phyloP scores from a whole-genome alignment of 2,888 invertebrate genomes.

The Drosophila seclusa region DNA sequence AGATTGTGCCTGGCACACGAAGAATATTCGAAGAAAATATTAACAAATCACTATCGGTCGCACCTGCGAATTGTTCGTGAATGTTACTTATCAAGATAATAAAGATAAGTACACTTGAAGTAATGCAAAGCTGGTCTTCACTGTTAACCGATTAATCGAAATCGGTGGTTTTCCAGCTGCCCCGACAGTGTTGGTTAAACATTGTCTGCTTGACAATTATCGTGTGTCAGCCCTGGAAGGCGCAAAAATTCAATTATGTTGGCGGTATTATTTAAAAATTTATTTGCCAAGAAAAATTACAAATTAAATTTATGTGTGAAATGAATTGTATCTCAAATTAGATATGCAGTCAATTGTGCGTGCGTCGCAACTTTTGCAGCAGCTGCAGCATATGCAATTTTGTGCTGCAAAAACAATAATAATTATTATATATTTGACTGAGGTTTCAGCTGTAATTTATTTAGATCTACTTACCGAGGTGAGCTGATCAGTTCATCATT shows the following conservation, averaged over 20 bases:
- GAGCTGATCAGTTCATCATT: constrained; percentile 30
- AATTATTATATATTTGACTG: not conserved
- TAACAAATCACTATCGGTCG: constrained; percentile 65
- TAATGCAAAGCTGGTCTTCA: constrained; percentile 73
- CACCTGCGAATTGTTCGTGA: constrained; percentile 13
- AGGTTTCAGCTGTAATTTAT: not conserved
- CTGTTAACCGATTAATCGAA: constrained; percentile 3
- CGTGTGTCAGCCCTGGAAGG: constrained; percentile 1
- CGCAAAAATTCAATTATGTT: not conserved
- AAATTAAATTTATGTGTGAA: not conserved
- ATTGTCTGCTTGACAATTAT: not conserved
- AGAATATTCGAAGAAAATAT: constrained; percentile 57
- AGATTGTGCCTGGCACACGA: constrained; percentile 30
- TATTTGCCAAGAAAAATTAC: not conserved
- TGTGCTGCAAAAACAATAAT: constrained; percentile 26
- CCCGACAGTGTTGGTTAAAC: constrained; percentile 26
- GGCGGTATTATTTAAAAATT: constrained; percentile 14
- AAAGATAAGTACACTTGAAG: constrained; percentile 42
- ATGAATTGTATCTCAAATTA: not conserved
- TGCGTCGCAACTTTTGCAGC: constrained; percentile 57
- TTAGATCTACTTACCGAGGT: constrained; percentile 46
- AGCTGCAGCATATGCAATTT: constrained; percentile 66
- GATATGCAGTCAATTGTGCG: constrained; percentile 25
- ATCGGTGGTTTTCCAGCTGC: constrained; percentile 3
- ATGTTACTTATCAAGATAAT: not conserved